These are phyloP conservation scores for Scomberomorus guttatus DNA, from an alignment of 2,797 vertebrate genomes.

Conservation along the genomic window DNA sequence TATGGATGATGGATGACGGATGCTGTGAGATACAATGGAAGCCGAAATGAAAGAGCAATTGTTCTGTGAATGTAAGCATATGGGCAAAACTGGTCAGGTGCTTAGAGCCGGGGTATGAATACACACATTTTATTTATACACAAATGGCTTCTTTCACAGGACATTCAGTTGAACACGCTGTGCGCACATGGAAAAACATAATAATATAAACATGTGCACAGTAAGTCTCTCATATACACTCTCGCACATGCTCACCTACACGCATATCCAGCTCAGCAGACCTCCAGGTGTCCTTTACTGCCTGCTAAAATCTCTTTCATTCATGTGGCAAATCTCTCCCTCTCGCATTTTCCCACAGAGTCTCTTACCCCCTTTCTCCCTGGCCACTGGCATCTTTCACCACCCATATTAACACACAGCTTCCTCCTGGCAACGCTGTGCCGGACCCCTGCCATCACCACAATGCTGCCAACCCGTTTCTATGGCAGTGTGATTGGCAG, in stretches of 20 bases:
- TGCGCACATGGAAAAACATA: slow-evolving; percentile 33
- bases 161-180: background rate
- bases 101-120: background rate
- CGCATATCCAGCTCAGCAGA: slow-evolving; percentile 24
- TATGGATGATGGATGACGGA: slow-evolving; percentile 75
- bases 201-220: slow-evolving; percentile 28
- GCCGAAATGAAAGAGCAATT: slow-evolving; percentile 76
- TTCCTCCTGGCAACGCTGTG: slow-evolving; percentile 80
- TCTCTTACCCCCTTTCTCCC: slow-evolving; percentile 55
- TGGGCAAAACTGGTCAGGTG: slow-evolving; percentile 39
- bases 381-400: slow-evolving; percentile 73
- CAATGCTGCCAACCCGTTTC: slow-evolving; percentile 75
- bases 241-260: slow-evolving; percentile 20
- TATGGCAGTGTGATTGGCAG: slow-evolving; percentile 84
- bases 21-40: slow-evolving; percentile 72
- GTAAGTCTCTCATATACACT: slow-evolving; percentile 3
- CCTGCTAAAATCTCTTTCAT: slow-evolving; percentile 65
- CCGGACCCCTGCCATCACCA: slow-evolving; percentile 75
- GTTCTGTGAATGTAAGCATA: slow-evolving; percentile 59
- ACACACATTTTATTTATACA: slow-evolving; percentile 5
- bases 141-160: slow-evolving; percentile 34
- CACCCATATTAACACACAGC: slow-evolving; percentile 82
- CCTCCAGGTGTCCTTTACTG: slow-evolving; percentile 69
- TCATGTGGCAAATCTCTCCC: slow-evolving; percentile 63
- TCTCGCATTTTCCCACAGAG: slow-evolving; percentile 80